Conservation (phyloP, 2,888 invertebrate species). For the Ormyrus pomaceus region DNA sequence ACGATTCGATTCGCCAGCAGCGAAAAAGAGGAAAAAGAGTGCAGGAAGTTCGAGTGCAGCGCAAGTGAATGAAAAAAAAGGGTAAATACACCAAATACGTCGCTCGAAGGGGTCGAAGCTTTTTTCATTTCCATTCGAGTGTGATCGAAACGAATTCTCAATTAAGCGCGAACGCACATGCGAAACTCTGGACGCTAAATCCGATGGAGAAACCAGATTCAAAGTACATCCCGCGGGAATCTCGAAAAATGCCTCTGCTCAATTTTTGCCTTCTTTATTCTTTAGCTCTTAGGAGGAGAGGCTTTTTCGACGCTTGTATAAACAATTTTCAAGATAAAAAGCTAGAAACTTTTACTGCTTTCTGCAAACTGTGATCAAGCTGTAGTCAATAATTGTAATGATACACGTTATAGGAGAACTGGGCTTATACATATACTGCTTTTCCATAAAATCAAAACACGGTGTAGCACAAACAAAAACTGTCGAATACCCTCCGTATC, state of each 20-base stretch:
- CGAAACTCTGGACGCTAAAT: conserved; percentile 13
- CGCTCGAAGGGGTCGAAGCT: conserved; percentile 34
- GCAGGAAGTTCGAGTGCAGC: conserved; percentile 10
- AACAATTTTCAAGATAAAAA: no score
- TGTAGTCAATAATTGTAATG: no score
- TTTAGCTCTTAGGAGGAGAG: no score
- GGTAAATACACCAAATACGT: conserved; percentile 51
- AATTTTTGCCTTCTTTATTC: conserved; percentile 7
- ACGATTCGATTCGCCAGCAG: neutral
- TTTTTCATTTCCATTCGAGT: conserved; percentile 55
- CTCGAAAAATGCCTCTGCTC: conserved; percentile 36
- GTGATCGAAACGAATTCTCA: conserved; percentile 56
- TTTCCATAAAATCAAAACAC: no score
- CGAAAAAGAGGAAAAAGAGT: conserved; percentile 8
- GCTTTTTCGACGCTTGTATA: no score
- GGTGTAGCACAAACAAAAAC: no score
- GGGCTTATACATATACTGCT: no score
- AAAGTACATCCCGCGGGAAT: conserved; percentile 50
- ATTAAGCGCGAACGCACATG: conserved; percentile 40
- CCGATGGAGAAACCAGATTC: conserved; percentile 32
- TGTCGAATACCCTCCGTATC: no score
- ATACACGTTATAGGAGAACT: no score
- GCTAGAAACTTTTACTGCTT: no score
- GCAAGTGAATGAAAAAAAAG: conserved; percentile 54
- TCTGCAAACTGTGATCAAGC: no score